Percentiles rank a stretch among this genome's conserved stretches.
Evolutionary conservation across 2,888 invertebrate genomes (phyloP).

Genomic region (Agrenia bidenticulata): DNA sequence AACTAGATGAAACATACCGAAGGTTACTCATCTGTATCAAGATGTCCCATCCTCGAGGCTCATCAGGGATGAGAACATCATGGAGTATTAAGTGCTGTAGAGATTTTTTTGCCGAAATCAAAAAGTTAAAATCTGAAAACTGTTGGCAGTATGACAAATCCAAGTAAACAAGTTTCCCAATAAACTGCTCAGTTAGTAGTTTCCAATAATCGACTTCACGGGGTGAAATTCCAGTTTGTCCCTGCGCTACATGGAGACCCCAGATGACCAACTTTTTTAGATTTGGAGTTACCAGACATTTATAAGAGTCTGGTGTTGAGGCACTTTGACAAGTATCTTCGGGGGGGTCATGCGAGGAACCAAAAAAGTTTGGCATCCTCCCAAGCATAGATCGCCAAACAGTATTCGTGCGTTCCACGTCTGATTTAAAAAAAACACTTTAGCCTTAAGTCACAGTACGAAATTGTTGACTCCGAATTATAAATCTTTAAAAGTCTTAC

Average conservation of each 20-base stretch:
- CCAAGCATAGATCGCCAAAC: too few species aligned
- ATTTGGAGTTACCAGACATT: constrained; percentile 26
- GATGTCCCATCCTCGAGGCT: constrained; percentile 19
- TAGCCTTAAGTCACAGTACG: too few species aligned
- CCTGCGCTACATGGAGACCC: constrained; percentile 22
- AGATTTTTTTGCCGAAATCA: constrained; percentile 10
- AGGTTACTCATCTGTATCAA: constrained; percentile 15
- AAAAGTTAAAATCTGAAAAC: constrained; percentile 24
- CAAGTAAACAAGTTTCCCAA: constrained; percentile 18
- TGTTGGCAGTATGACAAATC: constrained; percentile 33
- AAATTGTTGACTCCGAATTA: too few species aligned
- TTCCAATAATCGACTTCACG: constrained; percentile 32
- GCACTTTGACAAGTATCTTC: too few species aligned
- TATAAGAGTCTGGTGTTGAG: too few species aligned
- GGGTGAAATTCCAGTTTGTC: background rate
- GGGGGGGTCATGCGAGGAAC: too few species aligned
- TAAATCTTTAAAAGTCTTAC: too few species aligned
- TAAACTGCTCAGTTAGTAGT: constrained; percentile 19
- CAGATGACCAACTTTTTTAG: constrained; percentile 24
- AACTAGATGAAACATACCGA: too few species aligned
- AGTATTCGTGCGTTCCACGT: too few species aligned
- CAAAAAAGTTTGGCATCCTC: too few species aligned
- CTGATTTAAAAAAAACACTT: too few species aligned
- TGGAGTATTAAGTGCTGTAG: constrained; percentile 17
- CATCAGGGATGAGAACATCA: constrained; percentile 26